Base-by-base conservation (phyloP, 1,140 invertebrate species). In the Anastatus disparis region DNA sequence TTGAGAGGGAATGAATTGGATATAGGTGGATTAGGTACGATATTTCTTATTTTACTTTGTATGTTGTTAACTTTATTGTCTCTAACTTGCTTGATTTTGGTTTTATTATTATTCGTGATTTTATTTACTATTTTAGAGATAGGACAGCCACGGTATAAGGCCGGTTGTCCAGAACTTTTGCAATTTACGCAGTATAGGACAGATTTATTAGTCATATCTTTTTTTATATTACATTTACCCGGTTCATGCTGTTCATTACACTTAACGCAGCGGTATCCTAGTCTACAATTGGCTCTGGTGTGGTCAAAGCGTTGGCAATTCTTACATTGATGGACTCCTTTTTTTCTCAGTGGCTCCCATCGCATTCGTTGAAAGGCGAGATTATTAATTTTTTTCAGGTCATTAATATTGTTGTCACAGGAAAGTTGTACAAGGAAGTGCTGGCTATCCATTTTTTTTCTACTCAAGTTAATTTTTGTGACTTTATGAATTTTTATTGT, bases 271-370 rank as follows among this genome's bases (percentile, higher is more conserved):
- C 71, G 38, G 27, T 26, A 71, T 0, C 10, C 35, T 0, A 70
- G 38, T 0, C 50, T 3, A 27, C 68, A 75, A 20, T 68, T 66
- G 2, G 42, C 31, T 9, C 66, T 64, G 2, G 62, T 12, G 15
- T 75, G 74, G 0, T 68, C 74, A 7, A 71, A 27, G 12, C 68
- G 24, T 58, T 75, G 74, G 15, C 71, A 75, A 2, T 70, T 73
- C 4, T n/a, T 52, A 38, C 74, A 75, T 68, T 74, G 72, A 12
- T 35, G 63, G 0, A 65, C 3, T 13, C 38, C 12, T 1, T 12
- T 70, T 64, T 73, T 73, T 13, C 24, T 61, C 0, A 75, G 24
- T 0, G 22, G 27, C n/a, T 75, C 64, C 74, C 74, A 75, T 13
- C 24, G 4, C 1, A 73, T 35, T 44, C 35, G 48, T 67, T 73